These are phyloP conservation scores for Spizaetus ornatus DNA, from an alignment of 2,113 vertebrate species.

Conservation along the genomic window DNA sequence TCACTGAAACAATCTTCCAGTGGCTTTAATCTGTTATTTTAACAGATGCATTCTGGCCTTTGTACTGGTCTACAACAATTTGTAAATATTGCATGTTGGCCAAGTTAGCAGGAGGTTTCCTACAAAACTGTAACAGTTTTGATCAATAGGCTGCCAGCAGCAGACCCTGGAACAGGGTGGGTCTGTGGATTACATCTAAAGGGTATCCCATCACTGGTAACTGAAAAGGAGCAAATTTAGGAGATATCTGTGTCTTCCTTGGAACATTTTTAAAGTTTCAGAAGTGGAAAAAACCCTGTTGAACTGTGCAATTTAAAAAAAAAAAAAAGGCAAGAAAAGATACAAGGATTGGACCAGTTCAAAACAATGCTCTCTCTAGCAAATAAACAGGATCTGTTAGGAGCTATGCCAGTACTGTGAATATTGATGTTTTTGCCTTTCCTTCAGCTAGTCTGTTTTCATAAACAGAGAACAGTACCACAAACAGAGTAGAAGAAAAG, in stretches of 20 bases:
- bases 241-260: background rate
- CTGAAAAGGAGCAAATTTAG: background rate
- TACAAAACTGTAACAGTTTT: background rate
- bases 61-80: background rate
- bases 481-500: background rate
- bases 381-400: constrained; percentile 11
- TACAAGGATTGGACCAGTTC: background rate
- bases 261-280: background rate
- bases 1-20: background rate
- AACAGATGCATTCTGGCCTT: background rate
- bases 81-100: background rate
- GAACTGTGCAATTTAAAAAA: background rate
- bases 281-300: background rate
- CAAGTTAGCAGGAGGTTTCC: background rate
- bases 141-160: background rate
- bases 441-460: constrained; percentile 14
- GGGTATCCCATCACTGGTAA: background rate
- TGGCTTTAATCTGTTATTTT: background rate
- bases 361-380: background rate
- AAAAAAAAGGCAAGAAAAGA: background rate
- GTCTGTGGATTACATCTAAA: background rate
- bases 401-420: constrained; percentile 1
- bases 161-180: background rate
- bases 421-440: constrained; percentile 22
- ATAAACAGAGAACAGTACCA: constrained; percentile 1